Conservation (phyloP, 2,113 vertebrate species). For the Plestiodon gilberti region DNA sequence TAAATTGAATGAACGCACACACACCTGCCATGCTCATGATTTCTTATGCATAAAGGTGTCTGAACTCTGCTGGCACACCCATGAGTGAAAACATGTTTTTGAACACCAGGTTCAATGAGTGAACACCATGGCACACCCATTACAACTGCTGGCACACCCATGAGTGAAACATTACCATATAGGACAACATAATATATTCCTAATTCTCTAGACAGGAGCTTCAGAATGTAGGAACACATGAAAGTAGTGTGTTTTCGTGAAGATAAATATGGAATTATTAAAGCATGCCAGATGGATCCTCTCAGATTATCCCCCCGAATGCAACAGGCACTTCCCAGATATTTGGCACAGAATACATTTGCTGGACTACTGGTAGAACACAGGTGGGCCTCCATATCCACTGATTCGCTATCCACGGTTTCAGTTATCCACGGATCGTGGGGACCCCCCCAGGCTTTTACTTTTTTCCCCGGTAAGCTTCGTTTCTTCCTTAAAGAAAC, state of each 20-base stretch:
- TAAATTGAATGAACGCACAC: neutral
- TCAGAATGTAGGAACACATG: neutral
- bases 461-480: too few species aligned
- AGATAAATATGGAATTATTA: neutral
- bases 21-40: neutral
- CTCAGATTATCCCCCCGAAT: neutral
- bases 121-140: too few species aligned
- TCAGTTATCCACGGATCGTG: too few species aligned
- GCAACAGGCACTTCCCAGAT: neutral
- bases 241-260: neutral
- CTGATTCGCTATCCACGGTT: too few species aligned
- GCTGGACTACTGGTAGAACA: neutral
- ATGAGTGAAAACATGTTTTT: neutral
- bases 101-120: too few species aligned
- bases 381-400: too few species aligned
- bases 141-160: too few species aligned
- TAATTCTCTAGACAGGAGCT: too few species aligned
- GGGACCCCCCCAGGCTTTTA: too few species aligned
- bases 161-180: too few species aligned
- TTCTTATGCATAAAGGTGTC: neutral
- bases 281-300: neutral
- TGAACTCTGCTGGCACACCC: neutral
- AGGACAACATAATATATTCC: too few species aligned
- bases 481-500: too few species aligned
- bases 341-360: neutral